These are phyloP conservation scores for Labroides dimidiatus DNA, from an alignment of 2,797 vertebrate species.

Conservation along the genomic window DNA sequence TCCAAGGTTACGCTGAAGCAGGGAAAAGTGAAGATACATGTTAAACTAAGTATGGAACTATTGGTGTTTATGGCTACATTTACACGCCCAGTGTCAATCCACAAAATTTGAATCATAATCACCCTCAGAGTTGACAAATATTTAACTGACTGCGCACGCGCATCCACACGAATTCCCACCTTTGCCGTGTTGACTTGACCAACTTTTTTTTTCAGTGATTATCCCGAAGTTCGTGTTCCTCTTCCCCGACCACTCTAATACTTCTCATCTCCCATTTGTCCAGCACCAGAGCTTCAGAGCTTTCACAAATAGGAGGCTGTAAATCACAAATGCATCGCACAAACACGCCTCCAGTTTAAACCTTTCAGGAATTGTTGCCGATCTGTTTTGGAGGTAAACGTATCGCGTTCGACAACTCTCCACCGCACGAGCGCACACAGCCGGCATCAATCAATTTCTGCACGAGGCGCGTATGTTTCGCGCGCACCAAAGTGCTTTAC, in stretches of 20 bases:
- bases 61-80: neutral
- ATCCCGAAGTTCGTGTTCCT: conserved; percentile 33
- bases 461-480: conserved; percentile 52
- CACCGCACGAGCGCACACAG: conserved; percentile 29
- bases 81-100: neutral
- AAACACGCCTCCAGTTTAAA: conserved; percentile 35
- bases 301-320: conserved; percentile 22
- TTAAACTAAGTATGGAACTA: neutral
- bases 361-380: conserved; percentile 31
- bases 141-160: neutral
- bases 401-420: conserved; percentile 42
- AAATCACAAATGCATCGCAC: conserved; percentile 33
- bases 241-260: conserved; percentile 15
- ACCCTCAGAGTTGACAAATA: neutral
- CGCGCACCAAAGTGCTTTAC: conserved; percentile 54
- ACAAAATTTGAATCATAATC: neutral
- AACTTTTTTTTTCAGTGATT: conserved; percentile 45
- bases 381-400: conserved; percentile 37
- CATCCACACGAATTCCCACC: conserved; percentile 1
- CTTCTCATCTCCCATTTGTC: conserved; percentile 35
- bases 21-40: neutral
- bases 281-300: conserved; percentile 8
- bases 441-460: conserved; percentile 64
- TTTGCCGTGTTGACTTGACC: conserved; percentile 9
- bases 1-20: neutral